Evolutionary conservation across 2,797 vertebrate species (phyloP).

Genomic region (Poeciliopsis turneri): DNA sequence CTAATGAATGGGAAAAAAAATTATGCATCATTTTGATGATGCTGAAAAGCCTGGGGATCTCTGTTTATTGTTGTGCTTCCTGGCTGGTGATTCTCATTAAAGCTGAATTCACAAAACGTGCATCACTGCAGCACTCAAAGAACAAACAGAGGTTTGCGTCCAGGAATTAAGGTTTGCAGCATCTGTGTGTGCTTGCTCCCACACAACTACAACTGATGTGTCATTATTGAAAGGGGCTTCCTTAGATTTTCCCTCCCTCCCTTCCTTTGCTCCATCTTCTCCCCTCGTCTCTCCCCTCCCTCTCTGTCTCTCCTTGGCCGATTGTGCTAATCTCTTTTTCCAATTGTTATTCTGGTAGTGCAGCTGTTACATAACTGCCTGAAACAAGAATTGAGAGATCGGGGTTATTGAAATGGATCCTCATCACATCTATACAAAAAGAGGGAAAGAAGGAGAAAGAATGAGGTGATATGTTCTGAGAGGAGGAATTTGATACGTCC

Average conservation of each 20-base stretch:
- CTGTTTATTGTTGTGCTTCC: conserved; percentile 42
- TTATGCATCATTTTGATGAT: conserved; percentile 32
- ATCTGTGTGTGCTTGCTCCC: conserved; percentile 39
- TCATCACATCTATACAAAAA: conserved; percentile 56
- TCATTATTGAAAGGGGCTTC: conserved; percentile 70
- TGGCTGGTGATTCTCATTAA: conserved; percentile 45
- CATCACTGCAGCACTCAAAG: conserved; percentile 55
- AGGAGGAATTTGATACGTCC: conserved; percentile 53
- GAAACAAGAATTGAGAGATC: conserved; percentile 70
- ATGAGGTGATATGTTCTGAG: conserved; percentile 27
- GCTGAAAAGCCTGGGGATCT: conserved; percentile 22
- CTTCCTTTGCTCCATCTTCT: conserved; percentile 15
- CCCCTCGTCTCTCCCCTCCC: conserved; percentile 23
- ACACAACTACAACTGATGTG: conserved; percentile 62
- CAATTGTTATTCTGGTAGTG: conserved; percentile 78
- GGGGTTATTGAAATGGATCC: conserved; percentile 65
- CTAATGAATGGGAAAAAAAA: conserved; percentile 25
- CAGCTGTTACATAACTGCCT: conserved; percentile 72
- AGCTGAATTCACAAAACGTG: conserved; percentile 38
- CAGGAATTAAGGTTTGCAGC: conserved; percentile 20
- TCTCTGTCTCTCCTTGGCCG: conserved; percentile 59
- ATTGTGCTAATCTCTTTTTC: conserved; percentile 72
- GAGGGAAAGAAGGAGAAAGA: conserved; percentile 21
- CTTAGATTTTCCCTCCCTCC: conserved; percentile 51
- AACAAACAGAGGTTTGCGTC: conserved; percentile 29